Evolutionary conservation across 2,888 invertebrate species (phyloP).

Genomic region (Aricia artaxerxes): DNA sequence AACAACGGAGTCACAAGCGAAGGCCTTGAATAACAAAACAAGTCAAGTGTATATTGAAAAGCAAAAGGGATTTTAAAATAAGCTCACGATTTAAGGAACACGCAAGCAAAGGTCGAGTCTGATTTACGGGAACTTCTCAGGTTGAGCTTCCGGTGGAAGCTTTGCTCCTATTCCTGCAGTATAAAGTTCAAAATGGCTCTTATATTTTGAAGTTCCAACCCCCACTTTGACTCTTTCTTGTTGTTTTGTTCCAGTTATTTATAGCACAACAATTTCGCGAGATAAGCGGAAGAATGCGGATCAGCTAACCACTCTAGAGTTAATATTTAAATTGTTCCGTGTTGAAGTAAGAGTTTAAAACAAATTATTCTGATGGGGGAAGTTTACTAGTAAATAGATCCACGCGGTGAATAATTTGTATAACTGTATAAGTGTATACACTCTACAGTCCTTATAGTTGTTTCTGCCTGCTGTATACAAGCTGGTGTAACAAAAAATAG

Average conservation of each 20-base stretch:
- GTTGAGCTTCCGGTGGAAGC: background rate
- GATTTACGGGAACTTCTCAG: background rate
- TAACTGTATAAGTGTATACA: too few species aligned
- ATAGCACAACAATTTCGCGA: constrained; percentile 10
- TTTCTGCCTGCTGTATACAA: too few species aligned
- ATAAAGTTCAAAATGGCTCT: background rate
- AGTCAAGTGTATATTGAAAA: background rate
- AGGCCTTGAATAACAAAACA: background rate
- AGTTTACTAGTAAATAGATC: too few species aligned
- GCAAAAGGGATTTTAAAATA: constrained; percentile 4
- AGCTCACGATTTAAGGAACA: constrained; percentile 16
- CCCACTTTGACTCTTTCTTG: background rate
- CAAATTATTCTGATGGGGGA: background rate
- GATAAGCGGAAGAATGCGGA: constrained; percentile 3
- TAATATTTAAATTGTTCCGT: background rate
- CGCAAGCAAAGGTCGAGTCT: constrained; percentile 9
- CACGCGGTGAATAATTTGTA: too few species aligned
- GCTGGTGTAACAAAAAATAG: too few species aligned
- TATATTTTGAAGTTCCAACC: background rate
- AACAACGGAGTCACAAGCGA: background rate
- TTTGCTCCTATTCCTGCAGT: background rate
- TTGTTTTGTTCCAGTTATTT: constrained; percentile 2
- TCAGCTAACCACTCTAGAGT: constrained; percentile 1
- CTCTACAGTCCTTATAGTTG: too few species aligned
- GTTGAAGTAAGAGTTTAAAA: background rate